Conservation (phyloP, 1,140 invertebrate species). For the Mycetomoellerius zeteki region DNA sequence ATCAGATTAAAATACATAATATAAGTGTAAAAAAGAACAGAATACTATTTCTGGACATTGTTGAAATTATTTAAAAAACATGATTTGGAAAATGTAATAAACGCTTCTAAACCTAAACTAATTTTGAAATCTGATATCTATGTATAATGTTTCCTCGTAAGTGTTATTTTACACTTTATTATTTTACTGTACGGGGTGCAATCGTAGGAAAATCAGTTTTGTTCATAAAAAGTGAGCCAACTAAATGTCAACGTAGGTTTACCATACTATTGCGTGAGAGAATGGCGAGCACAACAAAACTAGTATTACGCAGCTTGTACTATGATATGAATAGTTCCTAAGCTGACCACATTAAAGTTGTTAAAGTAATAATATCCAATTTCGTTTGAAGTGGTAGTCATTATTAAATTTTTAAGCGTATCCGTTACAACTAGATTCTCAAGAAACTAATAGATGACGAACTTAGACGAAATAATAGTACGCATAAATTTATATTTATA, state of each 20-base stretch:
- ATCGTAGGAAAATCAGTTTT: conserved; percentile 30
- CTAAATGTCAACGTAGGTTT: conserved; percentile 41
- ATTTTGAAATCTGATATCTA: not conserved
- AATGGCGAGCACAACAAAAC: not conserved
- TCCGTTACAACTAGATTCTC: conserved; percentile 14
- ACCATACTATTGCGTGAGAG: conserved; percentile 31
- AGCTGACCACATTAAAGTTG: not conserved
- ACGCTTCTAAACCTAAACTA: not conserved
- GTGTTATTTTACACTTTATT: not conserved
- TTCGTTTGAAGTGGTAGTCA: conserved; percentile 1
- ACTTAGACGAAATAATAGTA: not conserved
- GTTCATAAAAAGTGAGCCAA: conserved; percentile 4
- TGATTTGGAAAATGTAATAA: not conserved
- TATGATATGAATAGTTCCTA: not conserved
- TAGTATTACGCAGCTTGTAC: conserved; percentile 13
- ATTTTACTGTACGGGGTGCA: not conserved
- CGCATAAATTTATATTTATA: not conserved
- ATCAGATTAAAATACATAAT: not conserved
- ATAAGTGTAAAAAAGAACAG: not conserved
- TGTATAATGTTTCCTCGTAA: not conserved
- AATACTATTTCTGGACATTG: not conserved
- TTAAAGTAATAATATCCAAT: conserved; percentile 28
- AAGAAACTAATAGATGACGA: not conserved
- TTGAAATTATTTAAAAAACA: not conserved
- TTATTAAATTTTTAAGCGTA: not conserved